Base-by-base conservation (phyloP, 1,140 invertebrate species). In the Hyles vespertilio region DNA sequence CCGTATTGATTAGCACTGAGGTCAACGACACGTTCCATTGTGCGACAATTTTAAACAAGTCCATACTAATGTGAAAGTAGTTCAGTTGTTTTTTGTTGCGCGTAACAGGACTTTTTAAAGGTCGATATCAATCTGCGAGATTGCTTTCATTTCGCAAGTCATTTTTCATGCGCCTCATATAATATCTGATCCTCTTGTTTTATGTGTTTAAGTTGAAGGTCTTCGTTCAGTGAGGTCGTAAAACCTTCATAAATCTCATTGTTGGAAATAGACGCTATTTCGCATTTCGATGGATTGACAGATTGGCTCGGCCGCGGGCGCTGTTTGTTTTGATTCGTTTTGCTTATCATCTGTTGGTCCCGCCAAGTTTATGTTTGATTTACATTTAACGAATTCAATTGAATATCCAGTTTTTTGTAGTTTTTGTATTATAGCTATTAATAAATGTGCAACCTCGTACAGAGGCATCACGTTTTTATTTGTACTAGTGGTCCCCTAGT, bases 221-320 rank as follows among this genome's bases (percentile, higher is more conserved):
- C 12, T 51, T 43, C 32, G 12, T 33, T 47, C 6, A 44, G 44
- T 22, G 40, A 11, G 34, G 11, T 36, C 46, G 49, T 54, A 53
- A 59, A 59, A 54, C 51, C 58, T 53, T 48, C 44, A 54, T 59
- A 59, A 54, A 59, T 59, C 51, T 54, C 46, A 55, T 22, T 45
- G 36, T 40, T 33, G 43, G 58, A 54, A 49, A 40, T 40, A 40
- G 36, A 40, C 36, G 36, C 3, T 40, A 40, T 40, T 40, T 40
- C 36, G 8, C 36, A 40, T 40, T 40, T 8, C 8, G 36, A 1
- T 40, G 36, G 36, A 40, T 40, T 40, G 36, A 40, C 36, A 40
- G 36, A 40, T 40, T 40, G 1, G 36, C 36, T 40, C 5, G 36
- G 36, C 3, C 36, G 3, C 36, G 36, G 3, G 36, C 22, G 36